Evolutionary conservation across 2,888 invertebrate genomes (phyloP).

Genomic region (Campopleginae sp.): DNA sequence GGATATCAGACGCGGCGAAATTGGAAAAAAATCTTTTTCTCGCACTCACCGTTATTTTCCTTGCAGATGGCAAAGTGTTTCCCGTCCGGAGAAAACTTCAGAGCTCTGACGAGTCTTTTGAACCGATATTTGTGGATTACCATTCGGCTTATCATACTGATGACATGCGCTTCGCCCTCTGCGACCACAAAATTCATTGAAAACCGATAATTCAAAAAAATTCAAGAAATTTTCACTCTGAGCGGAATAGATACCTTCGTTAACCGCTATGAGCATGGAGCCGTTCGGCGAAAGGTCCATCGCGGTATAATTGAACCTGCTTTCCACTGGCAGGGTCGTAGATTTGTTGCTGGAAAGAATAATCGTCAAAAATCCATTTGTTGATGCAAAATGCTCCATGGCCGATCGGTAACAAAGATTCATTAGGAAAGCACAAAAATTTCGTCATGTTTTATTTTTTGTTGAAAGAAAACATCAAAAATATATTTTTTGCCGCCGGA

Average conservation of each 20-base stretch:
- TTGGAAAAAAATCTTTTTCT: not conserved
- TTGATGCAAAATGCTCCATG: not conserved
- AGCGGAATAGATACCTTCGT: slow-evolving; percentile 88
- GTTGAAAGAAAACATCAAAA: no score
- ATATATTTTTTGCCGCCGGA: no score
- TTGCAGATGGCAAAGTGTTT: slow-evolving; percentile 96
- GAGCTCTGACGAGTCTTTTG: slow-evolving; percentile 89
- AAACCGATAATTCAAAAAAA: not conserved
- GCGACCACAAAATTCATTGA: slow-evolving; percentile 70
- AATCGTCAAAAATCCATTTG: not conserved
- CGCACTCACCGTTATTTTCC: slow-evolving; percentile 89
- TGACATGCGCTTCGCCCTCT: slow-evolving; percentile 93
- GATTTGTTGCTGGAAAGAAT: slow-evolving; percentile 92
- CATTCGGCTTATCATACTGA: slow-evolving; percentile 93
- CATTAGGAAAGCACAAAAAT: no score
- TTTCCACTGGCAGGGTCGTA: slow-evolving; percentile 94
- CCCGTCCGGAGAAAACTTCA: slow-evolving; percentile 97
- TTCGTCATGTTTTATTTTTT: no score
- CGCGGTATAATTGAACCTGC: slow-evolving; percentile 92
- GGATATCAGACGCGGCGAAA: not conserved
- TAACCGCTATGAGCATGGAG: slow-evolving; percentile 92
- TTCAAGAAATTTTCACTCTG: not conserved
- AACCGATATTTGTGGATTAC: slow-evolving; percentile 94
- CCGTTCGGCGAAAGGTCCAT: slow-evolving; percentile 96
- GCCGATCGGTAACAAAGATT: no score